Conservation (phyloP, 2,113 vertebrate genomes). For the Corythaixoides concolor region DNA sequence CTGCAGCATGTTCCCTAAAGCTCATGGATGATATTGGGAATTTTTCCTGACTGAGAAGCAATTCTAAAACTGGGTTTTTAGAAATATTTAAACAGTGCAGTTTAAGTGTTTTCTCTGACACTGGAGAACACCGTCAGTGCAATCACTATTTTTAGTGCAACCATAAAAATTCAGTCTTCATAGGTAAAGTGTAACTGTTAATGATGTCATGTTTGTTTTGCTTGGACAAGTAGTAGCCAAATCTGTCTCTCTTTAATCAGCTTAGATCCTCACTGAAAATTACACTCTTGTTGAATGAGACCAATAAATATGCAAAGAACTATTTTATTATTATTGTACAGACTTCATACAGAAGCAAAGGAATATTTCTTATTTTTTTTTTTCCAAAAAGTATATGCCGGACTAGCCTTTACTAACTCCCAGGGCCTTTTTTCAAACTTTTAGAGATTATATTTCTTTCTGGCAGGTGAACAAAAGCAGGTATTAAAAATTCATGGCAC, state of each 20-base stretch:
- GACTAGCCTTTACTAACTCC: neutral
- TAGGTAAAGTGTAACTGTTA: neutral
- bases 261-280: neutral
- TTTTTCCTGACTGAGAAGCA: neutral
- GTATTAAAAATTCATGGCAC: constrained; percentile 24
- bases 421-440: neutral
- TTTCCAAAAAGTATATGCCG: neutral
- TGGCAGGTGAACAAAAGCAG: constrained; percentile 1
- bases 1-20: neutral
- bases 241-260: neutral
- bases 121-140: neutral
- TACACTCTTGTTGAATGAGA: neutral
- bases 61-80: neutral
- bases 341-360: neutral
- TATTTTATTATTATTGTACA: neutral
- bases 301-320: neutral
- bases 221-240: neutral
- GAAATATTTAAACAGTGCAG: neutral
- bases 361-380: neutral
- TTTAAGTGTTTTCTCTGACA: neutral
- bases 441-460: neutral
- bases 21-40: accelerated
- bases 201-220: neutral
- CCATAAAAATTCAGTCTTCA: neutral
- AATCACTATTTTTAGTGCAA: neutral